Percentiles rank a stretch among this genome's conserved stretches.
phyloP scores from a whole-genome alignment of 2,888 invertebrate species.

The Beris chalybata region DNA sequence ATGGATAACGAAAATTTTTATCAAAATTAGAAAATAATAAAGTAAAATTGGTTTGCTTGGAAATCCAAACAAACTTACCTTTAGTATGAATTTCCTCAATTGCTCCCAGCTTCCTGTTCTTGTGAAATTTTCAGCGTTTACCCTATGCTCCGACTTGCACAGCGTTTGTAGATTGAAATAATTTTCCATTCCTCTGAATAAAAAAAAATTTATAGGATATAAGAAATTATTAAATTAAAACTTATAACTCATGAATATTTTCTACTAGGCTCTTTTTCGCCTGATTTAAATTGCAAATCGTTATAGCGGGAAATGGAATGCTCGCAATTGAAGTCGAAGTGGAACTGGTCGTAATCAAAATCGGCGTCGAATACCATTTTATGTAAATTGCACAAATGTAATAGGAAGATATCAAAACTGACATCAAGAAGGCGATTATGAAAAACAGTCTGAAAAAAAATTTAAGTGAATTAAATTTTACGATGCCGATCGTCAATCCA shows the following conservation, averaged over 20 bases:
- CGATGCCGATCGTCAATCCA: too few species aligned
- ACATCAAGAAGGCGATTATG: conserved; percentile 63
- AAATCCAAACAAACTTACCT: not conserved
- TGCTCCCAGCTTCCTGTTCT: conserved; percentile 11
- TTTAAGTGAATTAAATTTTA: not conserved
- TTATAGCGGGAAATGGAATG: conserved; percentile 82
- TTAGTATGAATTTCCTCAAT: conserved; percentile 9
- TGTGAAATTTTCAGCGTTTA: not conserved
- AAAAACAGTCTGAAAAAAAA: conserved; percentile 22
- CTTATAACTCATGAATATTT: conserved; percentile 55
- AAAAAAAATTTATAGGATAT: not conserved
- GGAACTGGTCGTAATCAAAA: conserved; percentile 78
- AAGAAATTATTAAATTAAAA: not conserved
- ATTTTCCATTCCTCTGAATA: conserved; percentile 5
- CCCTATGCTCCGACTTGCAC: conserved; percentile 2
- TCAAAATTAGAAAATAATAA: not conserved
- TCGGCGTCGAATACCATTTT: conserved; percentile 74
- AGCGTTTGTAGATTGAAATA: conserved; percentile 7
- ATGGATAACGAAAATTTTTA: too few species aligned
- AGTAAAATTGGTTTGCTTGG: not conserved
- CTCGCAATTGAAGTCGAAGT: conserved; percentile 66
- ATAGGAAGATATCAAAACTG: conserved; percentile 68
- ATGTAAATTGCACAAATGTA: conserved; percentile 73
- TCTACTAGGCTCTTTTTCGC: conserved; percentile 69
- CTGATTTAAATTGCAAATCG: conserved; percentile 84